phyloP scores from a whole-genome alignment of 2,888 invertebrate species.

The Phyllotreta striolata region DNA sequence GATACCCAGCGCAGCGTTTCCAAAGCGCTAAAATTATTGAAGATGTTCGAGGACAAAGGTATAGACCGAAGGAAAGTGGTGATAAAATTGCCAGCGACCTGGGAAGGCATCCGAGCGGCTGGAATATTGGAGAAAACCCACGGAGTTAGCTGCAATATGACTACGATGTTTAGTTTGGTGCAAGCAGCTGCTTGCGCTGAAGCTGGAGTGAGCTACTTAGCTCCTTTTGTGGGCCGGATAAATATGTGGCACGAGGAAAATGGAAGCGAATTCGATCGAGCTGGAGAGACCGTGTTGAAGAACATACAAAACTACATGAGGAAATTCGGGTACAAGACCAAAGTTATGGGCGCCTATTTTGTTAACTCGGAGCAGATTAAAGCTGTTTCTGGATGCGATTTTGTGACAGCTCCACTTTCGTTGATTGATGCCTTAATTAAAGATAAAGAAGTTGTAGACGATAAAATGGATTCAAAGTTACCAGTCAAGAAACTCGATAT shows the following conservation, averaged over 20 bases:
- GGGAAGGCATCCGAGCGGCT: constrained; percentile 99
- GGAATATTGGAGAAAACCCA: constrained; percentile 89
- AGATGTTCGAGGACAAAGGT: constrained; percentile 88
- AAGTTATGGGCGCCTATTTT: constrained; percentile 99
- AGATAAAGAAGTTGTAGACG: constrained; percentile 71
- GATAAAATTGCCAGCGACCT: constrained; percentile 97
- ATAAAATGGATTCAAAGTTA: constrained; percentile 67
- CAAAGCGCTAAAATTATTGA: constrained; percentile 88
- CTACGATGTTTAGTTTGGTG: constrained; percentile 91
- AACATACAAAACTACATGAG: constrained; percentile 98
- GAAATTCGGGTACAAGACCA: constrained; percentile 94
- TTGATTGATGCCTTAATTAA: constrained; percentile 86
- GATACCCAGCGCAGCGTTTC: constrained; percentile 89
- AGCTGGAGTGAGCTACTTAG: constrained; percentile 96
- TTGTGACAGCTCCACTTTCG: constrained; percentile 93
- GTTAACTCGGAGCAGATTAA: constrained; percentile 91
- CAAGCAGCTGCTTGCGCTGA: constrained; percentile 99
- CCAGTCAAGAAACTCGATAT: constrained; percentile 79
- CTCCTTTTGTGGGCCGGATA: constrained; percentile 99
- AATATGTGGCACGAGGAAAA: constrained; percentile 93
- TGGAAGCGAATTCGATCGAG: constrained; percentile 82
- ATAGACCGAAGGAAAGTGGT: constrained; percentile 91
- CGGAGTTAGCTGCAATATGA: constrained; percentile 97
- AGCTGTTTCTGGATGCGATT: constrained; percentile 93
- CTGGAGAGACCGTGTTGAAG: constrained; percentile 93